These are phyloP conservation scores for Drosophila quadrilineata DNA, from an alignment of 1,140 invertebrate species.

Conservation along the genomic window DNA sequence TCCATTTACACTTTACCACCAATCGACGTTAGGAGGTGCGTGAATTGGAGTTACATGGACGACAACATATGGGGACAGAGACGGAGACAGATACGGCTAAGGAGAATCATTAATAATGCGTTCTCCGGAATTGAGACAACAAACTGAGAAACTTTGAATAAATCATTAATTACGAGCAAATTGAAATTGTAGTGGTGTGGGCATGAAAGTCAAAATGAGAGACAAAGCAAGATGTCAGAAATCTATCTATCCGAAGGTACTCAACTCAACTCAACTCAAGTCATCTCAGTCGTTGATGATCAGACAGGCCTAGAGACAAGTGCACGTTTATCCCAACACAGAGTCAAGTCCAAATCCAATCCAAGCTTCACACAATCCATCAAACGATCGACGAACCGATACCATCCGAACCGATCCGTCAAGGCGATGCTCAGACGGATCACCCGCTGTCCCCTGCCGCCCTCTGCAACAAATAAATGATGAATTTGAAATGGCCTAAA, in stretches of 20 bases:
- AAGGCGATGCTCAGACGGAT: conserved; percentile 50
- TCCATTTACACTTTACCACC: background rate
- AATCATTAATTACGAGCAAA: conserved; percentile 70
- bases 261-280: too few relatives aligned
- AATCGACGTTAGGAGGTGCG: background rate
- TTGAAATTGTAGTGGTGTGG: conserved; percentile 56
- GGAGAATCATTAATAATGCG: conserved; percentile 59
- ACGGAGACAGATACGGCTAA: too few relatives aligned
- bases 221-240: conserved; percentile 76
- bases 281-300: too few relatives aligned
- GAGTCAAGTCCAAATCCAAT: background rate
- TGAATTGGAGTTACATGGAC: background rate
- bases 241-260: conserved; percentile 60
- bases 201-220: conserved; percentile 31
- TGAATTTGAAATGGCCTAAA: conserved; percentile 50
- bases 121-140: conserved; percentile 70
- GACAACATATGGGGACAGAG: conserved; percentile 13
- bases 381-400: conserved; percentile 69
- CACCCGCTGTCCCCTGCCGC: conserved; percentile 9
- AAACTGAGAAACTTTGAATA: conserved; percentile 60
- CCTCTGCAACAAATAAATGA: conserved; percentile 30
- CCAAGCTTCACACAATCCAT: conserved; percentile 72
- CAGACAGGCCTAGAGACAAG: conserved; percentile 65
- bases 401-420: too few relatives aligned
- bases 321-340: conserved; percentile 31